Conservation (phyloP, 2,113 vertebrate genomes). For the Porphyrio hochstetteri region DNA sequence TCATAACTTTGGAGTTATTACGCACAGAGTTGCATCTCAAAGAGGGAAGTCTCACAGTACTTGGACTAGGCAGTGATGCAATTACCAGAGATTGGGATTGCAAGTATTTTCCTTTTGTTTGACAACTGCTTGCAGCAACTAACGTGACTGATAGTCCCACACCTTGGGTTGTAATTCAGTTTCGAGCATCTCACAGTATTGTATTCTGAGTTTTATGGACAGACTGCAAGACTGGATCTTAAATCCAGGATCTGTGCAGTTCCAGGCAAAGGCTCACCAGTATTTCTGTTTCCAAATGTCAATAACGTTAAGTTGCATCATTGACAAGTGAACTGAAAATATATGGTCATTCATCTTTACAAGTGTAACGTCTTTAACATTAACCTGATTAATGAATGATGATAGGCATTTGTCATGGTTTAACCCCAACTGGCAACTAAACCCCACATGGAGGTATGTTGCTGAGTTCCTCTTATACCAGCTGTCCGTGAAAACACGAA, state of each 20-base stretch:
- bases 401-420: too few relatives aligned
- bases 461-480: neutral
- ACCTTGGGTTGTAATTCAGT: neutral
- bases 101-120: neutral
- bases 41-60: neutral
- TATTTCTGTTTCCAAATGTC: neutral
- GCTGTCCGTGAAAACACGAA: neutral
- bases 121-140: neutral
- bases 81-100: neutral
- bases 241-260: neutral
- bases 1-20: neutral
- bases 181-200: neutral
- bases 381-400: neutral
- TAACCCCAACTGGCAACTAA: too few relatives aligned
- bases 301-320: neutral
- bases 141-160: neutral
- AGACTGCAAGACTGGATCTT: neutral
- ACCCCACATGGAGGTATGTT: neutral
- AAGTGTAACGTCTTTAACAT: neutral
- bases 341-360: neutral
- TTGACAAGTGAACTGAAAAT: neutral
- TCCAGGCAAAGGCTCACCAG: neutral
- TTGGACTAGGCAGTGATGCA: neutral
- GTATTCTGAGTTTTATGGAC: neutral
- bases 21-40: rapidly evolving